Conservation (phyloP, 2,888 invertebrate species). For the Trypoxylon attenuatum region DNA sequence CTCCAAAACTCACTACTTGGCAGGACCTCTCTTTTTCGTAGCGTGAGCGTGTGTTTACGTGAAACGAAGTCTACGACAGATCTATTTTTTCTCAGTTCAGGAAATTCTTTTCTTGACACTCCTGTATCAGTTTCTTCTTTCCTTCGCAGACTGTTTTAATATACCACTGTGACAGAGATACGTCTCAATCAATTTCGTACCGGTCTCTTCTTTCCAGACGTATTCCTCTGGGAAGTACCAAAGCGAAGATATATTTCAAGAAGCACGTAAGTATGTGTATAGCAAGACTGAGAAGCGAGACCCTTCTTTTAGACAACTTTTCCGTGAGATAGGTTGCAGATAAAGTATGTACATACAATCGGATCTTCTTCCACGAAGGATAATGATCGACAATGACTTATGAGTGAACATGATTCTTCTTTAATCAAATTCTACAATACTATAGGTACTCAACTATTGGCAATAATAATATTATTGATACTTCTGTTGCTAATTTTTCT, state of each 20-base stretch:
- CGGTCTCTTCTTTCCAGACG: constrained; percentile 18
- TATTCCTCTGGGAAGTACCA: constrained; percentile 45
- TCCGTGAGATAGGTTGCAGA: no score
- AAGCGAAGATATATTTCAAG: constrained; percentile 9
- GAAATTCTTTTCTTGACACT: constrained; percentile 34
- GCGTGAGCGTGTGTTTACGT: no score
- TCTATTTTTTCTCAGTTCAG: not conserved
- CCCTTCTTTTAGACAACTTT: no score
- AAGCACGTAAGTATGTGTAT: constrained; percentile 1
- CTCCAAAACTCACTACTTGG: not conserved
- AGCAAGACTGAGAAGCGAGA: constrained; percentile 31
- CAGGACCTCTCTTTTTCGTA: not conserved
- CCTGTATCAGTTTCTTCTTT: constrained; percentile 34
- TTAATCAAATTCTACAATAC: no score
- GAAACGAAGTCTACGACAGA: no score
- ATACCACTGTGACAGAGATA: constrained; percentile 60
- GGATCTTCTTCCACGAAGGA: no score
- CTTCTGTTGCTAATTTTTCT: no score
- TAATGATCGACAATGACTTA: no score
- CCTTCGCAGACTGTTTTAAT: constrained; percentile 58
- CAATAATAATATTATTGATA: no score
- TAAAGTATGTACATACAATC: no score
- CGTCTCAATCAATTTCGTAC: constrained; percentile 65
- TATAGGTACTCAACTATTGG: no score
- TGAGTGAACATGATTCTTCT: no score